phyloP scores from a whole-genome alignment of 2,888 invertebrate species.

The Orthonychiurus folsomi region DNA sequence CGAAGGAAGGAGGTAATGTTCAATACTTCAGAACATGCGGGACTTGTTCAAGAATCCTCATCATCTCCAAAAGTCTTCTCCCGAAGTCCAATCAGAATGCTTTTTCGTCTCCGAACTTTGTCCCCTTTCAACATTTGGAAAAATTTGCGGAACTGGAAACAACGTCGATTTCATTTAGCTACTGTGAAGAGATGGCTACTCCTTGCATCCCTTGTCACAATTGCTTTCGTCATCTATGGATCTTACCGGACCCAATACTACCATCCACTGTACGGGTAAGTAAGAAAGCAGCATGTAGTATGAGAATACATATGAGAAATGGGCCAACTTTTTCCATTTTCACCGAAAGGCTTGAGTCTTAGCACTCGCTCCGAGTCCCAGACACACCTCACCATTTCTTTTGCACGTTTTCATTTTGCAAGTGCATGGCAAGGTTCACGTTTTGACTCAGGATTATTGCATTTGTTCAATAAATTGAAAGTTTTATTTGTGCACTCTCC shows the following conservation, averaged over 20 bases:
- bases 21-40: slow-evolving; percentile 4
- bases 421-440: not conserved
- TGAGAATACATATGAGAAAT: not conserved
- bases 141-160: slow-evolving; percentile 21
- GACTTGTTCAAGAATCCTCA: slow-evolving; percentile 6
- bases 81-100: not conserved
- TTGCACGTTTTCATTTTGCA: not conserved
- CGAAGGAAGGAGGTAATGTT: slow-evolving; percentile 1
- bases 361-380: not conserved
- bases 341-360: too few relatives aligned
- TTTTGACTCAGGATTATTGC: not conserved
- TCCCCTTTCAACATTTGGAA: slow-evolving; percentile 1
- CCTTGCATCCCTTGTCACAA: slow-evolving; percentile 26
- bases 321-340: not conserved
- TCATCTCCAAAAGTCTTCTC: not conserved
- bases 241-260: slow-evolving; percentile 27
- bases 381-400: not conserved
- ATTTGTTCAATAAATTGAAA: not conserved
- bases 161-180: slow-evolving; percentile 29
- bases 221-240: slow-evolving; percentile 28
- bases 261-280: slow-evolving; percentile 35
- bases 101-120: not conserved
- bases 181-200: slow-evolving; percentile 35
- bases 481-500: too few relatives aligned
- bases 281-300: not conserved